These are phyloP conservation scores for Zelostemma sp. DNA, from an alignment of 1,140 invertebrate species.

Conservation along the genomic window DNA sequence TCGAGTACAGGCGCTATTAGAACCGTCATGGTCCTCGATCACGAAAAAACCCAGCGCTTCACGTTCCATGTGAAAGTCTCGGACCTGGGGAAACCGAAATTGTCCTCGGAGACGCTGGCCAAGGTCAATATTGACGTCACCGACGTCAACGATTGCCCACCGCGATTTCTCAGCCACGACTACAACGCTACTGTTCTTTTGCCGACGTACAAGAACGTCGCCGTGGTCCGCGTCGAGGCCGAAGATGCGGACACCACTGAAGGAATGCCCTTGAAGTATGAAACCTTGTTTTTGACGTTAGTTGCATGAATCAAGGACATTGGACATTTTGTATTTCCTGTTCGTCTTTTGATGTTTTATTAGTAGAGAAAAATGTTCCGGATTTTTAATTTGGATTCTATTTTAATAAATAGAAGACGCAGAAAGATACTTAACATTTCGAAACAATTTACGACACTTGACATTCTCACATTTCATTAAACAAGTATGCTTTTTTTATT, in stretches of 20 bases:
- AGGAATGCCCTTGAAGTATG: constrained; percentile 72
- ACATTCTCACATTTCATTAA: too few species aligned
- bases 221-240: constrained; percentile 78
- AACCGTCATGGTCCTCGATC: constrained; percentile 83
- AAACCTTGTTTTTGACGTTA: too few species aligned
- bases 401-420: too few species aligned
- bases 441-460: too few species aligned
- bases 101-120: constrained; percentile 82
- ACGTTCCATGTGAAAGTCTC: constrained; percentile 88
- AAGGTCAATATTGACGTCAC: constrained; percentile 80
- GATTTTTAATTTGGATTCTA: too few species aligned
- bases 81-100: constrained; percentile 86
- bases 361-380: too few species aligned
- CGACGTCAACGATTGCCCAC: constrained; percentile 91
- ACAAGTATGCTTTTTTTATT: too few species aligned
- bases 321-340: too few species aligned
- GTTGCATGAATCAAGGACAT: too few species aligned
- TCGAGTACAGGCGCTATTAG: constrained; percentile 89
- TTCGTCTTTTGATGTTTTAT: too few species aligned
- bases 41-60: constrained; percentile 80
- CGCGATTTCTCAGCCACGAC: constrained; percentile 77
- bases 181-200: constrained; percentile 85
- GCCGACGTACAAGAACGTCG: constrained; percentile 83
- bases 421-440: too few species aligned
- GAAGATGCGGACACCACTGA: constrained; percentile 80